phyloP scores from a whole-genome alignment of 2,797 vertebrate species.

The Xerus rutilus region DNA sequence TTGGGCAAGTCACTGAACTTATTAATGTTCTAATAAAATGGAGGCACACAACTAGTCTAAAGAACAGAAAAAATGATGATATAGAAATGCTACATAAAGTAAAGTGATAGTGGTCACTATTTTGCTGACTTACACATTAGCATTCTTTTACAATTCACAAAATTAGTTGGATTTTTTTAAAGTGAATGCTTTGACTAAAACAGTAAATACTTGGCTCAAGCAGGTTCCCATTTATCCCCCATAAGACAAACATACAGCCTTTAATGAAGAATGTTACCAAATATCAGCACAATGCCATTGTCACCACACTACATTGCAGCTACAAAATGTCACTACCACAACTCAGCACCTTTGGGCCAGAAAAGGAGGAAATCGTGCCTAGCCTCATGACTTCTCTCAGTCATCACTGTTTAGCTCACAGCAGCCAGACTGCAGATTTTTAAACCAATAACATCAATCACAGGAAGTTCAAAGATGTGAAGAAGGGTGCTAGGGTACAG shows the following conservation, averaged over 20 bases:
- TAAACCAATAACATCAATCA: not conserved
- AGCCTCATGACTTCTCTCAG: constrained; percentile 10
- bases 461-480: constrained; percentile 28
- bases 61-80: constrained; percentile 38
- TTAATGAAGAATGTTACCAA: constrained; percentile 34
- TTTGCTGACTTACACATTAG: constrained; percentile 9
- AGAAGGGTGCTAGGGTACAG: not conserved
- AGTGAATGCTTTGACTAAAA: constrained; percentile 12
- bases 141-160: constrained; percentile 13
- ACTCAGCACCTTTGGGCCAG: not conserved
- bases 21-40: constrained; percentile 28
- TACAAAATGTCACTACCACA: not conserved
- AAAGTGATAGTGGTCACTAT: not conserved
- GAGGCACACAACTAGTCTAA: not conserved
- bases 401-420: not conserved
- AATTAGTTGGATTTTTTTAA: not conserved
- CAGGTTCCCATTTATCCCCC: constrained; percentile 2
- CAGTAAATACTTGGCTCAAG: not conserved
- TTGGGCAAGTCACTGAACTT: constrained; percentile 33
- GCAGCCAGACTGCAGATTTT: not conserved
- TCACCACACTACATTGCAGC: not conserved
- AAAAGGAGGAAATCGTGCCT: constrained; percentile 27
- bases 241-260: constrained; percentile 10
- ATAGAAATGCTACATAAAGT: not conserved
- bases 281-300: not conserved